Evolutionary conservation across 2,888 invertebrate species (phyloP), one percentile per base, ranked within the genome.

Genomic region (Polymixis lichenea): DNA sequence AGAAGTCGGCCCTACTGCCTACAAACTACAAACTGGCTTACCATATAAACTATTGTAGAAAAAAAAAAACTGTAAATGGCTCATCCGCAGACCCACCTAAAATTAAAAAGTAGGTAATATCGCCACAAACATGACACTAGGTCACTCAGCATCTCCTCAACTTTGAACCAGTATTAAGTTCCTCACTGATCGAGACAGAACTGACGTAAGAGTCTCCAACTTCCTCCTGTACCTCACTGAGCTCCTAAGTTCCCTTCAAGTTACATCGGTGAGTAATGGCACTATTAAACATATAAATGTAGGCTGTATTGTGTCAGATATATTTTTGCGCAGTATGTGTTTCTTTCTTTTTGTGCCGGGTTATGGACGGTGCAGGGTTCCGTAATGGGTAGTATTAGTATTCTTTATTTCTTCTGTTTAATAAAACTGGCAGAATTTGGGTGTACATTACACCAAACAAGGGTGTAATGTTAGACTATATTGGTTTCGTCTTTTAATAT

Each of bases 261-360:
- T 81, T 82, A 86, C 86, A 86, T 84, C 82, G 61, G 78, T 87
- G 86, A 89, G 70, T 87, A 87, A 90, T 86, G 88, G 83, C 80
- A 86, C 83, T 88, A 81, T 88, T 80, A 89, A 82, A 72, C 74
- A 84, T 83, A 88, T 87, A 86, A 85, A 88, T 87, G 86, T 78
- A 82, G 82, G 80, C 86, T 83, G 82, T 83, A 73, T 76, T 74
- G 62, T 77, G 64, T 84, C 77, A 69, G 60, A 80, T 86, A 70
- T 74, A 80, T 84, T 75, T 86, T 72, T 77, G 65, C 73, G 51
- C 62, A 58, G 60, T 55, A 43, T 77, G 58, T 67, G 3, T 78
- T 71, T 62, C 32, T 68, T 75, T 76, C 53, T 75, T 67, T 70
- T 76, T 49, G 51, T 51, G 25, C 13, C 11, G 28, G 13, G n/a